These are phyloP conservation scores for Hemicordylus capensis DNA, from an alignment of 2,113 vertebrate genomes.

Conservation along the genomic window DNA sequence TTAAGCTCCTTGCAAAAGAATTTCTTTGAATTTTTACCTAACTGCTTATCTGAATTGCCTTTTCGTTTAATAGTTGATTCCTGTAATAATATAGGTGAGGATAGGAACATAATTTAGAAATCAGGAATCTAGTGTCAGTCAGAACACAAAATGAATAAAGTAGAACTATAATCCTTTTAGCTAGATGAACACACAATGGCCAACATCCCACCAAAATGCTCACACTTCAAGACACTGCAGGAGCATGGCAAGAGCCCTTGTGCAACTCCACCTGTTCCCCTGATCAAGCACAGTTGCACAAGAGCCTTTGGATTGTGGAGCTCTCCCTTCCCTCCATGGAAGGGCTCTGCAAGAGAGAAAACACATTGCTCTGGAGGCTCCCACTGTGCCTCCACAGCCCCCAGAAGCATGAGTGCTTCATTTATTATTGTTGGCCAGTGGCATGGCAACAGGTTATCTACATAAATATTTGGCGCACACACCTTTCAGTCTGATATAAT, in stretches of 20 bases:
- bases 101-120: conserved; percentile 23
- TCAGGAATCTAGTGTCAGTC: background rate
- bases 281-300: no score
- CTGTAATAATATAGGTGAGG: conserved; percentile 63
- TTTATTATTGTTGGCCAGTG: no score
- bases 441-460: background rate
- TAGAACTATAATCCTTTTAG: background rate
- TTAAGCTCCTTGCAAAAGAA: conserved; percentile 84
- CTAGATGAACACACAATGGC: background rate
- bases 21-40: conserved; percentile 77
- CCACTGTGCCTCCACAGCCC: no score
- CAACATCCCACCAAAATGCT: no score
- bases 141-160: background rate
- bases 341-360: no score
- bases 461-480: background rate
- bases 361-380: no score
- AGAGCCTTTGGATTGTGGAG: no score
- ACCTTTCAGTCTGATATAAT: background rate
- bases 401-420: no score
- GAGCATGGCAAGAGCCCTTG: no score
- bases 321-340: no score
- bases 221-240: no score
- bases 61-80: conserved; percentile 59
- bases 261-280: no score
- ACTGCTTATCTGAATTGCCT: conserved; percentile 55